Conservation (phyloP, 2,888 invertebrate genomes). For the Tachina grossa region DNA sequence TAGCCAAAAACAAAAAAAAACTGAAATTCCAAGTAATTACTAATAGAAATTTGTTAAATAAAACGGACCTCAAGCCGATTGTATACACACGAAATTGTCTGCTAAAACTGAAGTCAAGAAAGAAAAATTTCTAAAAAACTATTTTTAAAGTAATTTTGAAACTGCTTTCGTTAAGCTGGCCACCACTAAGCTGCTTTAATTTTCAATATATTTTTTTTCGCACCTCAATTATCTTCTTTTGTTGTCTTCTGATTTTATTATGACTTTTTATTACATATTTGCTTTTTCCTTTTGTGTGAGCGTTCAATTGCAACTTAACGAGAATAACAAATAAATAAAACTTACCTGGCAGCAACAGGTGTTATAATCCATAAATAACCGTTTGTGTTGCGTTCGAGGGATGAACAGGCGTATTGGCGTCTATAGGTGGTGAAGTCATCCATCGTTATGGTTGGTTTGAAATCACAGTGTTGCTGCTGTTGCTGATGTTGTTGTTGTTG, state of each 20-base stretch:
- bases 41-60: too few species aligned
- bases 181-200: not conserved
- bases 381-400: slow-evolving; percentile 72
- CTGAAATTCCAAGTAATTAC: too few species aligned
- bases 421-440: slow-evolving; percentile 56
- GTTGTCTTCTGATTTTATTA: not conserved
- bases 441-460: slow-evolving; percentile 49
- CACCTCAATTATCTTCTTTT: not conserved
- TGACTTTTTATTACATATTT: not conserved
- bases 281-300: not conserved
- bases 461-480: slow-evolving; percentile 59
- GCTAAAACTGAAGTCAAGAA: too few species aligned
- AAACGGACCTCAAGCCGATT: too few species aligned
- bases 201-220: not conserved
- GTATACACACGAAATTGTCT: too few species aligned
- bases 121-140: too few species aligned
- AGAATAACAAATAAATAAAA: slow-evolving; percentile 40
- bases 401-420: slow-evolving; percentile 57
- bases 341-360: slow-evolving; percentile 83
- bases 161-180: not conserved
- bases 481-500: slow-evolving; percentile 61
- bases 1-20: too few species aligned
- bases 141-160: not conserved
- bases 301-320: not conserved
- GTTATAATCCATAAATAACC: slow-evolving; percentile 82